phyloP scores from a whole-genome alignment of 2,113 vertebrate genomes.

The Sylvia atricapilla region DNA sequence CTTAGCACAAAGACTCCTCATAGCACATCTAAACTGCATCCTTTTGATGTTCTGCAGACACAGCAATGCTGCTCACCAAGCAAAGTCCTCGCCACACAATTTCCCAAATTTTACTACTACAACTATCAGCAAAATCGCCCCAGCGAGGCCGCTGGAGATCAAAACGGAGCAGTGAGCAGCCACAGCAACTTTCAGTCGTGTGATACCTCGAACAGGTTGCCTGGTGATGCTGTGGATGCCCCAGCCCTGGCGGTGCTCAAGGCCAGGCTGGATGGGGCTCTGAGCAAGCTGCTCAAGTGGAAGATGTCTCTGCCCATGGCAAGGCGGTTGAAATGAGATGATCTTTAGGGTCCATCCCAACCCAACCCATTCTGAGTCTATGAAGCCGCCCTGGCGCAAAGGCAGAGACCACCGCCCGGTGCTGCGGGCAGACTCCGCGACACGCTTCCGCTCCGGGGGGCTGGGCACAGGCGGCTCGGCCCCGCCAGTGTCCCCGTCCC shows the following conservation, averaged over 20 bases:
- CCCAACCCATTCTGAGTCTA: neutral
- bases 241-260: neutral
- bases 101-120: neutral
- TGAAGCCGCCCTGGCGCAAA: accelerated
- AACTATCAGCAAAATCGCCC: too few species aligned
- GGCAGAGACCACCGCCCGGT: accelerated
- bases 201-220: neutral
- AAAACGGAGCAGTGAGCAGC: neutral
- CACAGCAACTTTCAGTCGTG: neutral
- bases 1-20: neutral
- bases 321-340: accelerated
- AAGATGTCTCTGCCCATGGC: neutral
- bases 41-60: neutral
- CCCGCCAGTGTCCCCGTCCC: neutral
- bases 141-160: accelerated
- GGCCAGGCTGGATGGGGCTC: neutral
- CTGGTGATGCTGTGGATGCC: too few species aligned
- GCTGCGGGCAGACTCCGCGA: neutral
- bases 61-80: neutral
- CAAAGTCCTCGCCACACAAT: too few species aligned
- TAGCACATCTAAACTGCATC: neutral
- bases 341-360: too few species aligned
- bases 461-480: neutral
- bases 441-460: accelerated
- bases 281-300: neutral